Conservation (phyloP, 2,888 invertebrate species). For the Masnerella sp. region DNA sequence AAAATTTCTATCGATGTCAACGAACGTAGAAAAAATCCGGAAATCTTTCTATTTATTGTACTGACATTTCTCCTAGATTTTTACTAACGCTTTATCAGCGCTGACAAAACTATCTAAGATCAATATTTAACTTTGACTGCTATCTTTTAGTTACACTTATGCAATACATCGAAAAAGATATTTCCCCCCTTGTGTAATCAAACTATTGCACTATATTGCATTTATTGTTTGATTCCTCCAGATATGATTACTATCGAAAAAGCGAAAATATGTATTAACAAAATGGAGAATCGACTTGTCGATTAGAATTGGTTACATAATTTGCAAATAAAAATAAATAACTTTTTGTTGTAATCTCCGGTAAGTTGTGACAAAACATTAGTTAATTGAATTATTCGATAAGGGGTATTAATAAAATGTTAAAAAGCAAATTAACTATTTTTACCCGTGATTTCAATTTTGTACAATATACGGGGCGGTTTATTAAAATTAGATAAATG, state of each 20-base stretch:
- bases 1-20: too few species aligned
- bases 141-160: slow-evolving; percentile 17
- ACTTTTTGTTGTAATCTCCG: background rate
- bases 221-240: background rate
- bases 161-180: slow-evolving; percentile 3
- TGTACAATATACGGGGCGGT: too few species aligned
- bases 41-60: too few species aligned
- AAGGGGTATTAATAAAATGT: background rate
- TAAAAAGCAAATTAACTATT: background rate
- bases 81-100: background rate
- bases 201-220: background rate
- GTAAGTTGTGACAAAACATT: background rate
- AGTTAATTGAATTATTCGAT: background rate
- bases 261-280: background rate
- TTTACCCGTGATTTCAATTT: background rate
- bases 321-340: background rate
- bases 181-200: background rate
- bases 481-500: background rate
- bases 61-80: background rate
- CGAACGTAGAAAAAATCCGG: too few species aligned
- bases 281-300: background rate
- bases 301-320: background rate
- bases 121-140: slow-evolving; percentile 30
- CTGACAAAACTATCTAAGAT: slow-evolving; percentile 25
- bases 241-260: background rate